Percentiles rank a stretch among this genome's conserved stretches.
These are phyloP conservation scores for Tursiops truncatus DNA, from an alignment of 2,113 vertebrate species.

Conservation along the genomic window DNA sequence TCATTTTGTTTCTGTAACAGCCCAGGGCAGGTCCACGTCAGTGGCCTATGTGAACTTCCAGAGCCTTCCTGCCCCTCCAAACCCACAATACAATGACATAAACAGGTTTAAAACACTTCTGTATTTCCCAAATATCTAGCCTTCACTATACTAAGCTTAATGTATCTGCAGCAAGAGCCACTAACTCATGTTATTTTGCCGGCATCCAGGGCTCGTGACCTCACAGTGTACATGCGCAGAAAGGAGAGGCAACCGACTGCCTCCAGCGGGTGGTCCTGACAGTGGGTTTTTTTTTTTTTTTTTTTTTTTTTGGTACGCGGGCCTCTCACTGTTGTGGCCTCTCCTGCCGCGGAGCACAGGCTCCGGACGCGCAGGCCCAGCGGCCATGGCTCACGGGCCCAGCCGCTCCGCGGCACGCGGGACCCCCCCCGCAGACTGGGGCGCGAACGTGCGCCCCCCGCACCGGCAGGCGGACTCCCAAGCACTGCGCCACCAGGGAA, in stretches of 20 bases:
- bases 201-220: not conserved
- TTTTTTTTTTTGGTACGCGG: too few relatives aligned
- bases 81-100: not conserved
- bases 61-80: not conserved
- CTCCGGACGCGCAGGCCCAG: too few relatives aligned
- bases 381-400: too few relatives aligned
- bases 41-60: not conserved
- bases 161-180: not conserved
- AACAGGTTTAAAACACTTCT: not conserved
- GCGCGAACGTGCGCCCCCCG: too few relatives aligned
- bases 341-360: too few relatives aligned
- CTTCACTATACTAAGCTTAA: not conserved
- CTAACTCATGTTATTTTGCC: not conserved
- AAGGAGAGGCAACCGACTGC: not conserved
- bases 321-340: too few relatives aligned
- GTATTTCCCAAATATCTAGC: not conserved
- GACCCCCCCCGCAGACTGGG: too few relatives aligned
- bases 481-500: too few relatives aligned
- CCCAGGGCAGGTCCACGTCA: not conserved
- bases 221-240: not conserved
- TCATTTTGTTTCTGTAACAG: not conserved
- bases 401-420: too few relatives aligned
- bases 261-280: not conserved
- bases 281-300: rapidly evolving
- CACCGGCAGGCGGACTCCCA: too few relatives aligned